phyloP scores from a whole-genome alignment of 2,113 vertebrate species.

The Aldabrachelys gigantea region DNA sequence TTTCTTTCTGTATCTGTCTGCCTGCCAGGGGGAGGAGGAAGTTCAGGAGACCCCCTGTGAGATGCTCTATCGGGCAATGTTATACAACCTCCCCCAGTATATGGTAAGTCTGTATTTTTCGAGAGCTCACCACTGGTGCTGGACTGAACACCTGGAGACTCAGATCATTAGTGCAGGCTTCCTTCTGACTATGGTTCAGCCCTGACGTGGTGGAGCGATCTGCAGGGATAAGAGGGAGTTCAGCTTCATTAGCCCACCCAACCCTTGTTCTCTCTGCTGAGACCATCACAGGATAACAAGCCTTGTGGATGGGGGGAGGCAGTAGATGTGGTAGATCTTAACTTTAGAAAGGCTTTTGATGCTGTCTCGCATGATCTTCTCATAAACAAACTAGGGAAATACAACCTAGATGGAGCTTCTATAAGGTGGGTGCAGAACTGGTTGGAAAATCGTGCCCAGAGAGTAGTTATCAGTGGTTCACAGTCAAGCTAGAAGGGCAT shows the following conservation, averaged over 20 bases:
- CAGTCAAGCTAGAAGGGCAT: no score
- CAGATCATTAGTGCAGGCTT: background rate
- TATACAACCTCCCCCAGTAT: conserved; percentile 94
- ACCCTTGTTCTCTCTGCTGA: background rate
- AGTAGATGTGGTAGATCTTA: no score
- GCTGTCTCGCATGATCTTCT: no score
- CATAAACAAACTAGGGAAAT: no score
- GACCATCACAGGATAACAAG: rapidly evolving
- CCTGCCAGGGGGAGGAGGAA: conserved; percentile 90
- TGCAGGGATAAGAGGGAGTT: rapidly evolving
- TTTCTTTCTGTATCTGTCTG: background rate
- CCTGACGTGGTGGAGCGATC: background rate
- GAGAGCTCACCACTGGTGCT: background rate
- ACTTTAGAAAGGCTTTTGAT: no score
- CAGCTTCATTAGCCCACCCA: background rate
- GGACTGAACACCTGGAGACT: background rate
- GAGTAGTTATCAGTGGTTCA: no score
- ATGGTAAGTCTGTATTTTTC: conserved; percentile 82
- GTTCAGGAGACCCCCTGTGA: conserved; percentile 92
- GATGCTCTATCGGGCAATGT: conserved; percentile 91
- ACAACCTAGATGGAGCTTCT: no score
- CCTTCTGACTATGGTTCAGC: background rate
- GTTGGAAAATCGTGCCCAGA: no score
- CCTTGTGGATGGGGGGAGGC: rapidly evolving
- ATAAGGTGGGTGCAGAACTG: no score